Evolutionary conservation across 2,113 vertebrate species (phyloP).

Genomic region (Paradoxurus hermaphroditus): DNA sequence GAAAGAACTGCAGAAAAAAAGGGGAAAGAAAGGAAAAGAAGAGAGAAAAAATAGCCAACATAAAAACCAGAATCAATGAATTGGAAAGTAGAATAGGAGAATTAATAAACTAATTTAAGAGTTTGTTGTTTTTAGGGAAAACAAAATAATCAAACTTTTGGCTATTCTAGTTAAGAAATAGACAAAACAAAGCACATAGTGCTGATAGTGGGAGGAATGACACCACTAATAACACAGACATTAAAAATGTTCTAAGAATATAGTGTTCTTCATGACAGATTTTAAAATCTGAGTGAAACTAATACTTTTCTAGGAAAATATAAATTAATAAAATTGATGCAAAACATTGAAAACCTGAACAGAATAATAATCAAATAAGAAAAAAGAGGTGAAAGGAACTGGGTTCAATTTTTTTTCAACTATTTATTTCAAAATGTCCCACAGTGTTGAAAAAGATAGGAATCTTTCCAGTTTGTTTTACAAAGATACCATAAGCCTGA

Average conservation of each 20-base stretch:
- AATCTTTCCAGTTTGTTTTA: background rate
- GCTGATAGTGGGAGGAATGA: background rate
- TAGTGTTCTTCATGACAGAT: background rate
- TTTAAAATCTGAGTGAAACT: background rate
- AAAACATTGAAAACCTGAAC: background rate
- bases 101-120: conserved; percentile 16
- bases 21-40: background rate
- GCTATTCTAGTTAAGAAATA: background rate
- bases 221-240: background rate
- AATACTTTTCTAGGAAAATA: conserved; percentile 18
- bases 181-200: background rate
- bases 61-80: background rate
- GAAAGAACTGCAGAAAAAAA: background rate
- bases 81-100: background rate
- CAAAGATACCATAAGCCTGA: background rate
- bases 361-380: background rate
- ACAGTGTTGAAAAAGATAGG: background rate
- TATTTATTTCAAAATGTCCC: conserved; percentile 22
- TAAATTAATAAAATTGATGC: conserved; percentile 18
- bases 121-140: background rate
- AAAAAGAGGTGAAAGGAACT: background rate
- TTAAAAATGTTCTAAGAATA: background rate
- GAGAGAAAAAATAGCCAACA: background rate
- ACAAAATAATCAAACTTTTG: background rate
- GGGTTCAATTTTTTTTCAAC: background rate